Evolutionary conservation across 2,888 invertebrate species (phyloP).

Genomic region (Iphiclides podalirius): DNA sequence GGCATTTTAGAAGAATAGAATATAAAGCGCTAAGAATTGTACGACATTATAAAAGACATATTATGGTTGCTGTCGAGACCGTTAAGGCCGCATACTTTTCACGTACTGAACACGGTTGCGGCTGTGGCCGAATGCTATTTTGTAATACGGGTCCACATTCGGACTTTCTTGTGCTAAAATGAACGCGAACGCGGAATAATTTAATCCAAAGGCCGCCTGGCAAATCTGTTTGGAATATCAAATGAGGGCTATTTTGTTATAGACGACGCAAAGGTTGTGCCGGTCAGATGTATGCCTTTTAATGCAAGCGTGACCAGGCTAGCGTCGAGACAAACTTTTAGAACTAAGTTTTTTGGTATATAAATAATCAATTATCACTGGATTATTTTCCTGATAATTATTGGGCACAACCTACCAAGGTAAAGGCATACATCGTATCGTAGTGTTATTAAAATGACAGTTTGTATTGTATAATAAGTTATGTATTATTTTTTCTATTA

Average conservation of each 20-base stretch:
- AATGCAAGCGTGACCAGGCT: not conserved
- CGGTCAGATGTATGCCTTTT: conserved; percentile 18
- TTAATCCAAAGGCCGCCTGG: conserved; percentile 18
- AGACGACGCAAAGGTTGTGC: conserved; percentile 11
- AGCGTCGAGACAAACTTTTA: no score
- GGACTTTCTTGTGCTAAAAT: conserved; percentile 23
- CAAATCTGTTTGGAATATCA: conserved; percentile 23
- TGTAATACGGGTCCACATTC: conserved; percentile 36
- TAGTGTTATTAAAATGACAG: no score
- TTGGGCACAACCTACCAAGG: no score
- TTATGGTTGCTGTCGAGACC: no score
- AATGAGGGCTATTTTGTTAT: conserved; percentile 11
- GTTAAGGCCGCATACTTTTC: conserved; percentile 4
- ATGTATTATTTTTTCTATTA: no score
- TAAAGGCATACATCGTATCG: no score
- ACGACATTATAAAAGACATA: no score
- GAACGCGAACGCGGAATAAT: conserved; percentile 22
- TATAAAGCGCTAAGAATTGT: not conserved
- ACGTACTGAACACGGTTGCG: conserved; percentile 18
- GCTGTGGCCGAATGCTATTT: conserved; percentile 29
- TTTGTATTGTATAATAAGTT: no score
- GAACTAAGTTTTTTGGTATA: no score
- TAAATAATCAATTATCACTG: no score
- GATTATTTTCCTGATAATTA: no score
- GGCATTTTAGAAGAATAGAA: no score